Evolutionary conservation across 2,113 vertebrate genomes (phyloP).

Genomic region (Peucedramus taeniatus): DNA sequence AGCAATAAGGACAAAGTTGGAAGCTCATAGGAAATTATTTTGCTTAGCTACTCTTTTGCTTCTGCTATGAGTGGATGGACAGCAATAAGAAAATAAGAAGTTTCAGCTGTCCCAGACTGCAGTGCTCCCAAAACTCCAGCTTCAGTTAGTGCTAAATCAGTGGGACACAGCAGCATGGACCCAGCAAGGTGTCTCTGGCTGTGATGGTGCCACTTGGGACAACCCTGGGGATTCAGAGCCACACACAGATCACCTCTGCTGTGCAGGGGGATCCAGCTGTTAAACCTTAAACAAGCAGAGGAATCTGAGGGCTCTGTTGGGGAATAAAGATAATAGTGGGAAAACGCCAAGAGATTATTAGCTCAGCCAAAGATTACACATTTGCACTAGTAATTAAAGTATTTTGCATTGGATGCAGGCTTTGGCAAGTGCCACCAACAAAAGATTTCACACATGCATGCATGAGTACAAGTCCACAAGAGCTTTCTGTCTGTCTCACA

Average conservation of each 20-base stretch:
- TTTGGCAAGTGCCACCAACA: slow-evolving; percentile 73
- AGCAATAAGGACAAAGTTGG: neutral
- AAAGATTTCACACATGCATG: slow-evolving; percentile 66
- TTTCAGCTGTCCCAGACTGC: neutral
- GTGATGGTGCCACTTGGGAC: neutral
- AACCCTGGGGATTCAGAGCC: neutral
- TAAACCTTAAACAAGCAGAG: slow-evolving; percentile 35
- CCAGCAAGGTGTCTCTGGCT: neutral
- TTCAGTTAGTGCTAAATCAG: neutral
- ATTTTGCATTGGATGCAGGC: slow-evolving; percentile 70
- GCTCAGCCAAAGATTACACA: slow-evolving; percentile 69
- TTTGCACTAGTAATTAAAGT: slow-evolving; percentile 75
- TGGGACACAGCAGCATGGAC: neutral
- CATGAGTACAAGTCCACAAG: slow-evolving; percentile 22
- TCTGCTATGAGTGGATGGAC: neutral
- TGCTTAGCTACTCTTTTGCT: neutral
- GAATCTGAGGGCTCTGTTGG: slow-evolving; percentile 8
- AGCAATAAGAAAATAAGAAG: neutral
- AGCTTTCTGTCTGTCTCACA: neutral
- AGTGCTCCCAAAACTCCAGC: neutral
- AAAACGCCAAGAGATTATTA: slow-evolving; percentile 60
- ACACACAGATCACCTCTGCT: neutral
- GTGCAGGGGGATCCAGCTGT: neutral
- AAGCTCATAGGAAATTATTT: neutral
- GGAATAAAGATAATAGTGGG: slow-evolving; percentile 63